These are phyloP conservation scores for Leistus spinibarbis DNA, from an alignment of 2,888 invertebrate species.

Conservation along the genomic window DNA sequence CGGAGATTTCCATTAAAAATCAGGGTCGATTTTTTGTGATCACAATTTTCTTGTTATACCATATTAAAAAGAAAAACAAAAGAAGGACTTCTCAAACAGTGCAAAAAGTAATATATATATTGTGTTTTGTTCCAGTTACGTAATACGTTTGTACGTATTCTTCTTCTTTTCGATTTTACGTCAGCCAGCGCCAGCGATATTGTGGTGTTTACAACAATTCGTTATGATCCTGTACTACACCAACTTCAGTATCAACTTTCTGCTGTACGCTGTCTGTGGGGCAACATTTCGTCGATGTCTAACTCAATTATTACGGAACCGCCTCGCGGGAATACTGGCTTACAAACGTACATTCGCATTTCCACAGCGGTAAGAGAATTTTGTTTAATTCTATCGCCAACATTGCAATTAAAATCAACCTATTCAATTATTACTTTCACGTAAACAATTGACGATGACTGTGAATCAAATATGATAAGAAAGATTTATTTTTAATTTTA, in stretches of 20 bases:
- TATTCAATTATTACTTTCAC: too few relatives aligned
- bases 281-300: constrained; percentile 64
- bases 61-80: too few relatives aligned
- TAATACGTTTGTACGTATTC: constrained; percentile 61
- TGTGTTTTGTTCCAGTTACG: constrained; percentile 58
- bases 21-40: too few relatives aligned
- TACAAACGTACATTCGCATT: constrained; percentile 7
- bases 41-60: too few relatives aligned
- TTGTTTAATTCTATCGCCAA: neutral
- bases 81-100: too few relatives aligned
- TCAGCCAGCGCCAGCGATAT: constrained; percentile 54
- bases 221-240: constrained; percentile 69
- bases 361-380: constrained; percentile 2
- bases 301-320: constrained; percentile 59
- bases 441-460: too few relatives aligned
- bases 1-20: too few relatives aligned
- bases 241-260: constrained; percentile 69
- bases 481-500: too few relatives aligned
- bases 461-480: too few relatives aligned
- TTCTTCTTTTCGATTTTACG: constrained; percentile 58
- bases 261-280: constrained; percentile 68
- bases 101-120: neutral
- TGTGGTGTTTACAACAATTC: constrained; percentile 64
- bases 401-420: too few relatives aligned
- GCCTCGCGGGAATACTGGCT: constrained; percentile 46